Percentiles rank a stretch among this genome's conserved stretches.
phyloP scores from a whole-genome alignment of 2,113 vertebrate species.

The Crotalus tigris region DNA sequence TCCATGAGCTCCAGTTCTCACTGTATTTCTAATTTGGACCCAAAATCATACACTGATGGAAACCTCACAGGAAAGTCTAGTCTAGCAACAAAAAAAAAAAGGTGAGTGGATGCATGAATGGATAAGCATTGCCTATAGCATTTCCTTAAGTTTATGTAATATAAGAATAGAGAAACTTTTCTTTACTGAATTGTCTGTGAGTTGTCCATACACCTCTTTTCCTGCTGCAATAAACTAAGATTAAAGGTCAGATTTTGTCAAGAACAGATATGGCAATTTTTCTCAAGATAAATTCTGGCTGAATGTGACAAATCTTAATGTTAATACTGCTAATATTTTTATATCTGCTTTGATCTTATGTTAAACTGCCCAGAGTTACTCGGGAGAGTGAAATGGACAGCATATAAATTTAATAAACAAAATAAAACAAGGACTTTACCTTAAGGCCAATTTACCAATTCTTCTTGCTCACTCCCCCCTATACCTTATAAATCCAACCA shows the following conservation, averaged over 20 bases:
- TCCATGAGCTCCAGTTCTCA: constrained; percentile 42
- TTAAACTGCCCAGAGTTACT: background rate
- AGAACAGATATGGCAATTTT: constrained; percentile 30
- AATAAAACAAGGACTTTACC: background rate
- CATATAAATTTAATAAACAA: background rate
- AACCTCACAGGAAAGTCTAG: constrained; percentile 54
- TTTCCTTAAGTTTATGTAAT: constrained; percentile 54
- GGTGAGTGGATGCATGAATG: background rate
- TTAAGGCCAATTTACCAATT: background rate
- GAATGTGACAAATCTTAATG: background rate
- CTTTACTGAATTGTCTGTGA: constrained; percentile 45
- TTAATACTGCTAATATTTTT: background rate
- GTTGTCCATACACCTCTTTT: constrained; percentile 50
- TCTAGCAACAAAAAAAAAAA: constrained; percentile 34
- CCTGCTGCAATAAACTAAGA: constrained; percentile 50
- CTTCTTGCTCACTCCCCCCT: background rate
- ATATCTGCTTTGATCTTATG: background rate
- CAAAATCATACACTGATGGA: constrained; percentile 60
- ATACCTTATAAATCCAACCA: background rate
- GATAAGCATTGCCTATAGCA: constrained; percentile 35
- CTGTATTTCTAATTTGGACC: constrained; percentile 36
- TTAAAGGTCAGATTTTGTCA: constrained; percentile 26
- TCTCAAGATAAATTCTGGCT: constrained; percentile 5
- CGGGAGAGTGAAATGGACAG: background rate
- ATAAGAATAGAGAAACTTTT: constrained; percentile 53